A percentile compares a stretch with the other conserved stretches of the same genome.
Evolutionary conservation across 2,888 invertebrate species (phyloP).

Genomic region (Dynastes grantii): DNA sequence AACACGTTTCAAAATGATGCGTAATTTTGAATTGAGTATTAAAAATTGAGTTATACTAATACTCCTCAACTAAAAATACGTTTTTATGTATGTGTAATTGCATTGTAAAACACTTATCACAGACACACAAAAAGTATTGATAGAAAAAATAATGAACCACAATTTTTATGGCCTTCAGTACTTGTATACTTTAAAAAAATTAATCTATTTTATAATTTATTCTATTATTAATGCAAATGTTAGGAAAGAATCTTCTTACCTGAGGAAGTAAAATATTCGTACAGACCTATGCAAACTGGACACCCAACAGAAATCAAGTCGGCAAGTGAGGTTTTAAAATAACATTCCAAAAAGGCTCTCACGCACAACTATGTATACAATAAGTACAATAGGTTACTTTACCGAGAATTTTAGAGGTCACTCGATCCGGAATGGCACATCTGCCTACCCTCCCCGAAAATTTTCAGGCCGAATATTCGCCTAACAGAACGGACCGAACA

Average conservation of each 20-base stretch:
- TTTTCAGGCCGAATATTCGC: slow-evolving; percentile 9
- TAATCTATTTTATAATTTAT: too few relatives aligned
- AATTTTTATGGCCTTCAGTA: too few relatives aligned
- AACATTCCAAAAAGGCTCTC: slow-evolving; percentile 19
- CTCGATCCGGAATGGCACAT: slow-evolving; percentile 25
- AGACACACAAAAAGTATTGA: too few relatives aligned
- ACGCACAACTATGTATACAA: slow-evolving; percentile 15
- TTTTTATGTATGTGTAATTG: too few relatives aligned
- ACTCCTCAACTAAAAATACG: too few relatives aligned
- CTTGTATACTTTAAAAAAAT: too few relatives aligned
- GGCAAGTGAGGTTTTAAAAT: background rate
- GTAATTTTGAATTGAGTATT: too few relatives aligned
- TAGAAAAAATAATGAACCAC: too few relatives aligned
- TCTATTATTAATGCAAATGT: too few relatives aligned
- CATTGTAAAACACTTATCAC: too few relatives aligned
- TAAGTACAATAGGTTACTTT: background rate
- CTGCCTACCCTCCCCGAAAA: slow-evolving; percentile 24
- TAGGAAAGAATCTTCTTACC: background rate
- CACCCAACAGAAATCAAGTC: slow-evolving; percentile 8
- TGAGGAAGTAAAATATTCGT: background rate
- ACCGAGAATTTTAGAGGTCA: slow-evolving; percentile 36
- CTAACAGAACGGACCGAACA: background rate
- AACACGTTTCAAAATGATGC: too few relatives aligned
- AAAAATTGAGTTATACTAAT: too few relatives aligned
- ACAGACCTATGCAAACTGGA: slow-evolving; percentile 5